A percentile compares a stretch with the other conserved stretches of the same genome.
Conservation (phyloP, 2,113 vertebrate genomes). For the Melanerpes aurifrons region DNA sequence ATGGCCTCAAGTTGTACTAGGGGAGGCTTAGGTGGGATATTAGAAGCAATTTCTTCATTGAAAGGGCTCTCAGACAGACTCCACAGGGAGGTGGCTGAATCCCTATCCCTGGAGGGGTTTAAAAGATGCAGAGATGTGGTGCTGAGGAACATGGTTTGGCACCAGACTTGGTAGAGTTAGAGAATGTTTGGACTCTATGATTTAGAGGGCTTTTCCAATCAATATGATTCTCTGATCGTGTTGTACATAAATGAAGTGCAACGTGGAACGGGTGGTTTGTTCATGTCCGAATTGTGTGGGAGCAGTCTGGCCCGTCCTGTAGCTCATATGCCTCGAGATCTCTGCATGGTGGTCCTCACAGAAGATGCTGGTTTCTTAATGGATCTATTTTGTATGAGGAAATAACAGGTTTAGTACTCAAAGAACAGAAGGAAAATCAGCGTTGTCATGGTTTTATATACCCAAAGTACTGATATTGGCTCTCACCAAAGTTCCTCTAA, state of each 20-base stretch:
- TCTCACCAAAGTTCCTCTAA: not conserved
- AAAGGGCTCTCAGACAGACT: too few species aligned
- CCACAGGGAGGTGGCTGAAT: too few species aligned
- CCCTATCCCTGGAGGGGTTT: too few species aligned
- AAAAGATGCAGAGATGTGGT: too few species aligned
- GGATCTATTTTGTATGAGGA: not conserved
- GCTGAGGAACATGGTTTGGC: too few species aligned
- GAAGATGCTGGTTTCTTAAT: not conserved
- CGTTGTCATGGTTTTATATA: fast-evolving
- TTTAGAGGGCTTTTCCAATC: too few species aligned
- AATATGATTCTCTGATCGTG: too few species aligned
- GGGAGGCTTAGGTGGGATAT: too few species aligned
- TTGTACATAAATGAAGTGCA: not conserved
- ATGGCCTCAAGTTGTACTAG: too few species aligned
- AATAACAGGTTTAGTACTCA: not conserved
- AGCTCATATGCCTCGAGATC: not conserved
- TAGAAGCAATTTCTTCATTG: too few species aligned
- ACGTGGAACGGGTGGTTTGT: not conserved
- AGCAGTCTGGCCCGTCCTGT: not conserved
- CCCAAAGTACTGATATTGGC: fast-evolving
- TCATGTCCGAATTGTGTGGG: not conserved
- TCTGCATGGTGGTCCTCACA: not conserved
- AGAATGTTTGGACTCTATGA: too few species aligned
- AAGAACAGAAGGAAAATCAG: not conserved
- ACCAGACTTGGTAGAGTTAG: too few species aligned